Conservation (phyloP, 2,888 invertebrate genomes). For the Beris morrisii region DNA sequence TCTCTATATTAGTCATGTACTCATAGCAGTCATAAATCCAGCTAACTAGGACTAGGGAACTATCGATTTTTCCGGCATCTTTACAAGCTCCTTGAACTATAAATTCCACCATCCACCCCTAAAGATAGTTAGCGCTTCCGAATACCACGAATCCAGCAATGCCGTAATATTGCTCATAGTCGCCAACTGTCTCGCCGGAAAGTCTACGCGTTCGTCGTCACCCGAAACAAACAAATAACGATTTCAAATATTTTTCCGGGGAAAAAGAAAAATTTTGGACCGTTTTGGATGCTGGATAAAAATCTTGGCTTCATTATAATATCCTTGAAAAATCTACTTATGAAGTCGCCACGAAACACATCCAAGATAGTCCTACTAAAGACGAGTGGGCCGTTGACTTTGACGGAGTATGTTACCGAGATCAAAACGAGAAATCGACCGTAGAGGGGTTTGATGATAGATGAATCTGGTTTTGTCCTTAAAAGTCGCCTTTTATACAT, state of each 20-base stretch:
- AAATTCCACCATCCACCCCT: too few species aligned
- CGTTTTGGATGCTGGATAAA: not conserved
- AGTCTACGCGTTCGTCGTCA: conserved; percentile 20
- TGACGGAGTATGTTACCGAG: not conserved
- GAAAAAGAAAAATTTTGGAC: not conserved
- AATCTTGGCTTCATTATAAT: conserved; percentile 16
- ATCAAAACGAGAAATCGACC: conserved; percentile 1
- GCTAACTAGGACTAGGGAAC: too few species aligned
- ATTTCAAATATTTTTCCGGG: conserved; percentile 5
- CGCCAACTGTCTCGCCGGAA: conserved; percentile 36
- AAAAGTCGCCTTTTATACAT: conserved; percentile 4
- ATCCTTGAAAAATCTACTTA: conserved; percentile 10
- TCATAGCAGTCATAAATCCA: too few species aligned
- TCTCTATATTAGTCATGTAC: too few species aligned
- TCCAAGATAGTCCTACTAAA: not conserved
- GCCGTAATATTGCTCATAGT: conserved; percentile 21
- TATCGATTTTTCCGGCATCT: too few species aligned
- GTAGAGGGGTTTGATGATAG: conserved; percentile 4
- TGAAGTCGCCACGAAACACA: conserved; percentile 11
- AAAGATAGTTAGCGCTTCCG: conserved; percentile 4
- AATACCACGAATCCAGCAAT: not conserved
- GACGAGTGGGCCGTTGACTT: not conserved
- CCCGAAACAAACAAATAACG: not conserved
- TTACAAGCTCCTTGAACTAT: too few species aligned
- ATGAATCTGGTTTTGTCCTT: conserved; percentile 8